Percentiles rank a stretch among this genome's conserved stretches.
These are phyloP conservation scores for Indri indri DNA, from an alignment of 2,113 vertebrate genomes.

Conservation along the genomic window DNA sequence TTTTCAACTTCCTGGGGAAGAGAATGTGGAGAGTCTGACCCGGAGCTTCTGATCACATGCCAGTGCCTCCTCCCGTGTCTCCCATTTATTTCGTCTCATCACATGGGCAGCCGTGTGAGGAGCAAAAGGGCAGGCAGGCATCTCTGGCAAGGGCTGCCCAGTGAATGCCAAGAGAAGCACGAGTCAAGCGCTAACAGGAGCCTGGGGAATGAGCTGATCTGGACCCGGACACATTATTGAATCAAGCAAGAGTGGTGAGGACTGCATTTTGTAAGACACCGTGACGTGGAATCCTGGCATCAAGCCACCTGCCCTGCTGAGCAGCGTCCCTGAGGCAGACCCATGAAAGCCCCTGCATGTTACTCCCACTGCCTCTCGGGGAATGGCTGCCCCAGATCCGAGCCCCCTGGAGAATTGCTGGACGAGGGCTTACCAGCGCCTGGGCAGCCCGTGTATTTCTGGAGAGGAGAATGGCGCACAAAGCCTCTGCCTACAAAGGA, in stretches of 20 bases:
- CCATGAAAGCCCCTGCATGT: accelerated
- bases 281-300: neutral
- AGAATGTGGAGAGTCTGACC: conserved; percentile 3
- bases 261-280: neutral
- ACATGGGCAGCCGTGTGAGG: neutral
- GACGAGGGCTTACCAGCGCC: neutral
- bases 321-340: neutral
- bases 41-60: neutral
- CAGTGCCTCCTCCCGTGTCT: neutral
- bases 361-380: neutral
- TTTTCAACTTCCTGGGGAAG: neutral
- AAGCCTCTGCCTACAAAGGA: neutral
- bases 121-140: neutral
- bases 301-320: neutral
- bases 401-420: neutral
- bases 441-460: neutral
- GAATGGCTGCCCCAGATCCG: neutral
- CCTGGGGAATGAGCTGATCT: neutral
- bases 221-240: neutral
- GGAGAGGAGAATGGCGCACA: neutral
- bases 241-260: neutral
- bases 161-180: neutral
- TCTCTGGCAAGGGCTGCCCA: neutral
- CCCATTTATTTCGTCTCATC: neutral
- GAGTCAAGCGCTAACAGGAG: neutral